Base-by-base conservation (phyloP, 2,113 vertebrate species). In the Puntigrus tetrazona region DNA sequence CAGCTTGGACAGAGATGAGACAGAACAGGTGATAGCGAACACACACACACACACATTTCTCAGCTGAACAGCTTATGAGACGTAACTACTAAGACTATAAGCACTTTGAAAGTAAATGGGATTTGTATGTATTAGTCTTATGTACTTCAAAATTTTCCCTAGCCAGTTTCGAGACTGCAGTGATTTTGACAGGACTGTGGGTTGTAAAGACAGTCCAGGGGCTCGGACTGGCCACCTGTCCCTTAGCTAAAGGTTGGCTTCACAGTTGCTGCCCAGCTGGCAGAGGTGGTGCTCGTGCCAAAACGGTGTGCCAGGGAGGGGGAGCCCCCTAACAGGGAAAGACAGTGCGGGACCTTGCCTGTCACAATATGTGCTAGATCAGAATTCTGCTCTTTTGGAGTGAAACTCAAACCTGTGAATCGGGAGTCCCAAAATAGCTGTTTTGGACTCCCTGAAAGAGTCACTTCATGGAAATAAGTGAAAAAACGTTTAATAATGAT, bases 1-100 rank as follows among this genome's bases (percentile, higher is more conserved):
- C 88, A 88, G 84, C 61, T 83, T 80, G 86, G 88, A 87, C 74
- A 65, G 74, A 83, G 88, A 85, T 88, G 72, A 85, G 70, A 87
- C 57, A 36, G 47, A 83, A 65, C 83, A 88, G 85, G 84, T 76
- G 83, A 86, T 78, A 22, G 31, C 29, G 72, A 43, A 78, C n/a
- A 36, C 63, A 72, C 55, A 38, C 76, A 52, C 43, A 81, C 47
- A 77, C 45, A 70, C 41, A 45, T 16, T n/a, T 22, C 34, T 47
- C 22, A 36, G 11, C 59, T 18, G 10, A 63, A 27, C 25, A 27
- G 25, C 78, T 45, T 47, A 45, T 43, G 7, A 65, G 25, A 31
- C 7, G 14, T 63, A 20, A 29, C n/a, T 61, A 31, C 78, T n/a
- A 67, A 31, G 41, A 50, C 73, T 31, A 31, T 47, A 74, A 45